Evolutionary conservation across 2,113 vertebrate species (phyloP).

Genomic region (Plectropomus leopardus): DNA sequence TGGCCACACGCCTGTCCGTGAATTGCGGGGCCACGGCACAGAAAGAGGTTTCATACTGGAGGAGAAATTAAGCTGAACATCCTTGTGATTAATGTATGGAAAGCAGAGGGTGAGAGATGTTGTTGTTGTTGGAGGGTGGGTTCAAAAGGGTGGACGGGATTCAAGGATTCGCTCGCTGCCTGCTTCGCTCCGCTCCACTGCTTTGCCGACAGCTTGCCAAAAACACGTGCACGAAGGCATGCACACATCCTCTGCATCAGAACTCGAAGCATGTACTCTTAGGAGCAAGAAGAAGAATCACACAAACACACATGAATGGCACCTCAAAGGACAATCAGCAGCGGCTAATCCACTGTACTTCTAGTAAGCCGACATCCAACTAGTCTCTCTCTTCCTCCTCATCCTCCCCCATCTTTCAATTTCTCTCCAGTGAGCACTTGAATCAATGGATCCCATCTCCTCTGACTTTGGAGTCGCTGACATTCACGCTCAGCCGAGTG

Average conservation of each 20-base stretch:
- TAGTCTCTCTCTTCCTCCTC: slow-evolving; percentile 6
- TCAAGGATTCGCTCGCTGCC: slow-evolving; percentile 49
- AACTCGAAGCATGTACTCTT: neutral
- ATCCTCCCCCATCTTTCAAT: slow-evolving; percentile 20
- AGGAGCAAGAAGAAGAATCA: neutral
- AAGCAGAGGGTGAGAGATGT: slow-evolving; percentile 62
- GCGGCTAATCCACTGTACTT: slow-evolving; percentile 42
- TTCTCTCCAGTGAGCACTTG: slow-evolving; percentile 50
- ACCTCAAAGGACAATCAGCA: slow-evolving; percentile 39
- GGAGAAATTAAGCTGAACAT: slow-evolving; percentile 69
- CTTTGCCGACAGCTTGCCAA: slow-evolving; percentile 26
- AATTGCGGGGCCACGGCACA: slow-evolving; percentile 50
- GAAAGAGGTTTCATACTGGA: slow-evolving; percentile 43
- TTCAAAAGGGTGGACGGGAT: slow-evolving; percentile 58
- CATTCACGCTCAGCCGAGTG: slow-evolving; percentile 55
- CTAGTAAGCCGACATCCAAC: slow-evolving; percentile 38
- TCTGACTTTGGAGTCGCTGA: slow-evolving; percentile 54
- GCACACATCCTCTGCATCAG: neutral
- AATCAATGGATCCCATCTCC: slow-evolving; percentile 54
- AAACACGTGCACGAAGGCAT: slow-evolving; percentile 14
- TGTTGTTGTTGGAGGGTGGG: slow-evolving; percentile 68
- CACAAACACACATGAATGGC: slow-evolving; percentile 9
- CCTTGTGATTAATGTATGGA: slow-evolving; percentile 70
- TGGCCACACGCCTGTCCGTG: slow-evolving; percentile 5
- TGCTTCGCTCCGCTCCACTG: slow-evolving; percentile 36